Percentiles rank a stretch among this genome's conserved stretches.
These are phyloP conservation scores for Uloborus diversus DNA, from an alignment of 1,140 invertebrate species.

Conservation along the genomic window DNA sequence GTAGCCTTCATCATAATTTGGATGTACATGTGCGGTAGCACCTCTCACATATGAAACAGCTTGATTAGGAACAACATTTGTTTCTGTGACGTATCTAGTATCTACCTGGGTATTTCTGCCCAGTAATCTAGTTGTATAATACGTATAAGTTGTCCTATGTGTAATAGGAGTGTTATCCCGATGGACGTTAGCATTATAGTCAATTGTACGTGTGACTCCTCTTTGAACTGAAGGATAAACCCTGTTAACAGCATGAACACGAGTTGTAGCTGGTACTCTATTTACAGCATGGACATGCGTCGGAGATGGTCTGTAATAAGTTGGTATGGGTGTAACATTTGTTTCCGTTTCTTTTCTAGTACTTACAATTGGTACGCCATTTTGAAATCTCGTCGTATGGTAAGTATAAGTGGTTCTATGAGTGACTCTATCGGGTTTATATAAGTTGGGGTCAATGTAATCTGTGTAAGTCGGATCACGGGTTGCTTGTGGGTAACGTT, in stretches of 20 bases:
- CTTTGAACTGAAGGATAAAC: constrained; percentile 1
- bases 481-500: background rate
- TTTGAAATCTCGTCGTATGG: constrained; percentile 87
- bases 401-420: constrained; percentile 71
- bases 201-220: background rate
- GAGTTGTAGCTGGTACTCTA: background rate
- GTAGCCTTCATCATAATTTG: constrained; percentile 28
- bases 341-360: constrained; percentile 80
- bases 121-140: constrained; percentile 33
- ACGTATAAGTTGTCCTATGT: constrained; percentile 43
- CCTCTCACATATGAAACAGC: background rate
- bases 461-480: constrained; percentile 7
- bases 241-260: background rate
- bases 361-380: constrained; percentile 78
- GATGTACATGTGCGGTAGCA: background rate
- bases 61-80: constrained; percentile 35
- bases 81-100: constrained; percentile 50
- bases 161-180: constrained; percentile 14
- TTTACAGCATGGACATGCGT: background rate
- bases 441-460: constrained; percentile 47
- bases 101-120: constrained; percentile 35
- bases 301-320: background rate
- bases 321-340: constrained; percentile 42
- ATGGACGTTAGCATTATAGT: background rate
- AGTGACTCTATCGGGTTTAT: constrained; percentile 25